Percentiles rank a stretch among this genome's conserved stretches.
Evolutionary conservation across 2,113 vertebrate genomes (phyloP).

Genomic region (Agelaius phoeniceus): DNA sequence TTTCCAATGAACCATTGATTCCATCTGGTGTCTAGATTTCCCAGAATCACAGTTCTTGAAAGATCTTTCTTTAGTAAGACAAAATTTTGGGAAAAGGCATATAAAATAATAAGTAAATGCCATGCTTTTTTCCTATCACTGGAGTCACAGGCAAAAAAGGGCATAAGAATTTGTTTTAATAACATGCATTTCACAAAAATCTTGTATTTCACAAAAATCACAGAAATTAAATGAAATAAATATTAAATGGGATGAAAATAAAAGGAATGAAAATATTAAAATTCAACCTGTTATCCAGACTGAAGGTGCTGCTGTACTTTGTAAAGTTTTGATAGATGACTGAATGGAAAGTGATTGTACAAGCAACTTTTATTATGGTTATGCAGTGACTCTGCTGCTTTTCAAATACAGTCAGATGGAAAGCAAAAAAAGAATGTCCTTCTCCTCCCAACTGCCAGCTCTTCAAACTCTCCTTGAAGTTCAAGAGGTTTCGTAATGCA

Average conservation of each 20-base stretch:
- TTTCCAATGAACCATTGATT: not conserved
- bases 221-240: not conserved
- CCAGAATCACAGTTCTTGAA: not conserved
- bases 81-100: not conserved
- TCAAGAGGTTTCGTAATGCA: not conserved
- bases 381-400: not conserved
- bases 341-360: not conserved
- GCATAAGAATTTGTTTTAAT: not conserved
- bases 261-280: not conserved
- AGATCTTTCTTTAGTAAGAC: not conserved
- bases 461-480: not conserved
- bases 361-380: not conserved
- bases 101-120: not conserved
- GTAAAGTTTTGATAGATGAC: not conserved
- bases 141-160: not conserved
- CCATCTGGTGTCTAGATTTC: not conserved
- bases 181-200: not conserved
- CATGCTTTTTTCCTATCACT: not conserved
- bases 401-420: not conserved
- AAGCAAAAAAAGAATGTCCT: not conserved
- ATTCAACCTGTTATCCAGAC: not conserved
- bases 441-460: not conserved
- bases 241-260: not conserved
- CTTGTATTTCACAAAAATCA: not conserved
- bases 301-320: not conserved